Evolutionary conservation across 2,888 invertebrate genomes (phyloP).

Genomic region (Xylophagus ater): DNA sequence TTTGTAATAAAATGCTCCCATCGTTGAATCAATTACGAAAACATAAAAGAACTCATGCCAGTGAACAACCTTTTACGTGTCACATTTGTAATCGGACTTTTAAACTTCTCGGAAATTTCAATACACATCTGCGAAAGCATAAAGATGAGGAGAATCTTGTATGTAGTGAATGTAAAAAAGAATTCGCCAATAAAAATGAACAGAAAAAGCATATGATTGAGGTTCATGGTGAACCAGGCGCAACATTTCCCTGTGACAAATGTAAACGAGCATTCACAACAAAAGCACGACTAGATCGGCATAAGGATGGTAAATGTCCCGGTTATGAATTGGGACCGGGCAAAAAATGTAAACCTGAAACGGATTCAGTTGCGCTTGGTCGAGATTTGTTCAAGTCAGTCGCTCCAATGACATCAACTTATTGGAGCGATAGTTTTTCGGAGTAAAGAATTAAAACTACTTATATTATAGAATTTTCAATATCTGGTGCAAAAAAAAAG

Average conservation of each 20-base stretch:
- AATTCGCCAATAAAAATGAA: conserved; percentile 30
- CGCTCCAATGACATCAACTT: conserved; percentile 40
- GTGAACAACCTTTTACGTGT: conserved; percentile 34
- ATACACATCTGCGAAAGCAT: conserved; percentile 39
- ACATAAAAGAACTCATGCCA: conserved; percentile 41
- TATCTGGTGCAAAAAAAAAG: no score
- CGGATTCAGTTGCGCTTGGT: conserved; percentile 27
- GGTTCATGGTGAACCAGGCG: conserved; percentile 27
- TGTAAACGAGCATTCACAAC: conserved; percentile 34
- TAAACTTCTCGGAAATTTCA: conserved; percentile 37
- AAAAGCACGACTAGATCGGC: conserved; percentile 29
- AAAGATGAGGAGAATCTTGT: conserved; percentile 23
- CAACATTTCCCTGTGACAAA: conserved; percentile 32
- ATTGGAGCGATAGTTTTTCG: conserved; percentile 42
- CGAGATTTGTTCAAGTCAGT: conserved; percentile 40
- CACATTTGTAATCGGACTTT: conserved; percentile 38
- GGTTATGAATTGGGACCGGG: conserved; percentile 13
- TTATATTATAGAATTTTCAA: no score
- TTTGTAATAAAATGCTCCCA: conserved; percentile 42
- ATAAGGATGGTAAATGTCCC: conserved; percentile 23
- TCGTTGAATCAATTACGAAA: conserved; percentile 42
- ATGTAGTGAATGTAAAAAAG: conserved; percentile 26
- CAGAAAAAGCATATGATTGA: conserved; percentile 32
- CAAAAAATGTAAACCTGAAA: conserved; percentile 16
- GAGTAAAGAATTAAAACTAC: conserved; percentile 26